phyloP scores from a whole-genome alignment of 2,113 vertebrate genomes.

The Geococcyx californianus region DNA sequence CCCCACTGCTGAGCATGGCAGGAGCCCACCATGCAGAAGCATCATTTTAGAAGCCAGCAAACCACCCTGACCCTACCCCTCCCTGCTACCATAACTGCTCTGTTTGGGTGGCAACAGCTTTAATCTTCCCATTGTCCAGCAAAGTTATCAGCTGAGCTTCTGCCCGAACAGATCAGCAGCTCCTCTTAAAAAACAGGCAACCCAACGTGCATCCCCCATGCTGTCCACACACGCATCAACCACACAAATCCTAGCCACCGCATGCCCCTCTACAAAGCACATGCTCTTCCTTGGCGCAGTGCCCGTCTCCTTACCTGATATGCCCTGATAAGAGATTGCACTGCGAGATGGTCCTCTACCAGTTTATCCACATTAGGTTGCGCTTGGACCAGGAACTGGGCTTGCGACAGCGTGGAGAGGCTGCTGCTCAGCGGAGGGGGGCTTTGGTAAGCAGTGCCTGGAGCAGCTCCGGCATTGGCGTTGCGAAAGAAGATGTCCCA shows the following conservation, averaged over 20 bases:
- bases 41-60: background rate
- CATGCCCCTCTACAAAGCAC: background rate
- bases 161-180: background rate
- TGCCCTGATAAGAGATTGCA: constrained; percentile 92
- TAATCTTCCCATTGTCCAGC: background rate
- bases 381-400: constrained; percentile 74
- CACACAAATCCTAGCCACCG: rapidly evolving
- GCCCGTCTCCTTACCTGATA: constrained; percentile 85
- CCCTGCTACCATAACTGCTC: background rate
- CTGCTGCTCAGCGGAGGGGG: constrained; percentile 76
- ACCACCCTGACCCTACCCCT: background rate
- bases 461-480: constrained; percentile 85
- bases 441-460: constrained; percentile 88
- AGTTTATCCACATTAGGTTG: constrained; percentile 88
- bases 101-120: background rate
- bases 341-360: constrained; percentile 91
- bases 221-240: rapidly evolving
- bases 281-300: rapidly evolving
- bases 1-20: background rate
- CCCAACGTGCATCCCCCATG: background rate
- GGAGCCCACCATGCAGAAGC: background rate
- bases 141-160: background rate
- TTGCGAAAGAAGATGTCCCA: constrained; percentile 96
- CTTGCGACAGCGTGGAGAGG: constrained; percentile 66
- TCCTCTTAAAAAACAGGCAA: background rate